Conservation (phyloP, 2,888 invertebrate genomes). For the Automeris io region DNA sequence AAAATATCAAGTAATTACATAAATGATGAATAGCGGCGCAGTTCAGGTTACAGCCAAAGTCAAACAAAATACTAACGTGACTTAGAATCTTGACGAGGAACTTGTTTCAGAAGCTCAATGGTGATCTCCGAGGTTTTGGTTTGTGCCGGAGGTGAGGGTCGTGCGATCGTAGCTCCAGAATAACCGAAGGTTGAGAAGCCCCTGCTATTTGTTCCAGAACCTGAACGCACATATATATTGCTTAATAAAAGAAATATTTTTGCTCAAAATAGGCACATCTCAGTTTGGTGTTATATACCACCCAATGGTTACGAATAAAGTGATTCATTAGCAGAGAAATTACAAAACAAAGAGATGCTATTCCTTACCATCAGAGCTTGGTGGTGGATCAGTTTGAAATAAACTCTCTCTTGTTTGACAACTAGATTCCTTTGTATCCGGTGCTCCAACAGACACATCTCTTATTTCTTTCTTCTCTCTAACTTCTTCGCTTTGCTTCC, state of each 20-base stretch:
- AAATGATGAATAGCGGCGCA: no score
- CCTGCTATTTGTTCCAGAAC: slow-evolving; percentile 55
- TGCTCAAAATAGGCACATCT: no score
- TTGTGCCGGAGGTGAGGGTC: slow-evolving; percentile 54
- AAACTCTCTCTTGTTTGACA: slow-evolving; percentile 91
- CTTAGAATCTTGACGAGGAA: slow-evolving; percentile 48
- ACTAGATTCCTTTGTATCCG: slow-evolving; percentile 65
- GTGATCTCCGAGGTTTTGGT: slow-evolving; percentile 60
- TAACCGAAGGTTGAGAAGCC: slow-evolving; percentile 70
- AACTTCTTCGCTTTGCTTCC: slow-evolving; percentile 33
- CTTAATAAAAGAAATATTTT: no score
- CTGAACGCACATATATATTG: slow-evolving; percentile 18
- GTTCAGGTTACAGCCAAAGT: neutral
- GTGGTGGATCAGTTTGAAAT: slow-evolving; percentile 68
- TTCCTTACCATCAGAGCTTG: slow-evolving; percentile 59
- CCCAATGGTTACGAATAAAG: no score
- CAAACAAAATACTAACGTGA: slow-evolving; percentile 31
- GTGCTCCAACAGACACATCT: slow-evolving; percentile 63
- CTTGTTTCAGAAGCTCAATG: slow-evolving; percentile 53
- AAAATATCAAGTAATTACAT: no score
- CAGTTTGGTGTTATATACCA: no score
- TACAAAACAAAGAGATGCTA: neutral
- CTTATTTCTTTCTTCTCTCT: slow-evolving; percentile 51
- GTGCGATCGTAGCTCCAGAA: slow-evolving; percentile 59
- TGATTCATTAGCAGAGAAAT: no score